phyloP scores from a whole-genome alignment of 2,797 vertebrate genomes.

The Spheniscus humboldti region DNA sequence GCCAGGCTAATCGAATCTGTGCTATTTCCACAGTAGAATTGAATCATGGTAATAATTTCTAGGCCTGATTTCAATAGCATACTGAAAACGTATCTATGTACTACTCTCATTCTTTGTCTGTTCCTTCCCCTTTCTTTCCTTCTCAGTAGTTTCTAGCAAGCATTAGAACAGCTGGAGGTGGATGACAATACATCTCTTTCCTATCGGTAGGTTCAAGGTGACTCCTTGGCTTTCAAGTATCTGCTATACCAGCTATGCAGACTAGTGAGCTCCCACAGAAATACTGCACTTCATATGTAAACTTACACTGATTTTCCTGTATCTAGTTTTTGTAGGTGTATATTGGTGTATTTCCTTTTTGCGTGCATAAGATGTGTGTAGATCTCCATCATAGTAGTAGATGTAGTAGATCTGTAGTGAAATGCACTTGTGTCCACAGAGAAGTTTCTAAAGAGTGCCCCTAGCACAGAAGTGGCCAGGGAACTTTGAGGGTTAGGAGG shows the following conservation, averaged over 20 bases:
- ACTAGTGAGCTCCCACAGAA: neutral
- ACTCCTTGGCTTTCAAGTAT: neutral
- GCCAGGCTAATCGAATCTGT: neutral
- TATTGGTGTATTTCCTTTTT: neutral
- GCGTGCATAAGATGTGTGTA: neutral
- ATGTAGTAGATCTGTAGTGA: neutral
- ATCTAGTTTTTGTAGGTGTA: neutral
- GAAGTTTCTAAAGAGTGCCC: neutral
- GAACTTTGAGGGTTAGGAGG: neutral
- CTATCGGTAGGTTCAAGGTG: neutral
- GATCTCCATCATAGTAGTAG: neutral
- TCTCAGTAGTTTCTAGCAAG: neutral
- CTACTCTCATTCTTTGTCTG: neutral
- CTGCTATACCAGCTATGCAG: neutral
- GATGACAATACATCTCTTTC: neutral
- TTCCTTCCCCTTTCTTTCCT: neutral
- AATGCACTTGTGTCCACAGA: neutral
- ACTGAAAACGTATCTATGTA: neutral
- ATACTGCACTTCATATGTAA: neutral
- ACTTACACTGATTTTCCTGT: neutral
- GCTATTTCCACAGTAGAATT: neutral
- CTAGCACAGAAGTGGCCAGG: neutral
- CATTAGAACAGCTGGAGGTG: neutral
- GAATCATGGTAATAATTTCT: neutral
- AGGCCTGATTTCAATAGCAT: neutral